These are phyloP conservation scores for Ophioderma brevispina DNA, from an alignment of 35 echinoderm and acorn worm species.

Conservation along the genomic window DNA sequence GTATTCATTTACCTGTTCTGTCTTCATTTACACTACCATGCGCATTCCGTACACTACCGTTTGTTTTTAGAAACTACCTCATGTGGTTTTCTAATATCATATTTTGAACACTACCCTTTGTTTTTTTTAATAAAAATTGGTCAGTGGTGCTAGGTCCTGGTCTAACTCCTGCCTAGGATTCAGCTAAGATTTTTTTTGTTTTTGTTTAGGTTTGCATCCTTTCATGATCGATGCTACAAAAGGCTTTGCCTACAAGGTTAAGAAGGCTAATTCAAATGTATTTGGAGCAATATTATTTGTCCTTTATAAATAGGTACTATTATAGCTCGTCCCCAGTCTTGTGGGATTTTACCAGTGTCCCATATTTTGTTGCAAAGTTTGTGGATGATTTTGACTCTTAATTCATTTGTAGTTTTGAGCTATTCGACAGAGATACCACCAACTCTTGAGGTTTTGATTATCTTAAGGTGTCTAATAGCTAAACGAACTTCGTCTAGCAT, in stretches of 20 bases:
- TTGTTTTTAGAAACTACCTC: no score
- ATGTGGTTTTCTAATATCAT: no score
- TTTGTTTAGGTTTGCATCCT: not conserved
- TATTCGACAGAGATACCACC: conserved; percentile 32
- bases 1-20: no score
- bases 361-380: conserved; percentile 41
- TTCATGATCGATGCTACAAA: conserved; percentile 13
- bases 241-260: not conserved
- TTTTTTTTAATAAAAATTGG: no score
- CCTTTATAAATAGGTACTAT: conserved; percentile 39
- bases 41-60: no score
- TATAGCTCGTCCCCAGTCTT: conserved; percentile 37
- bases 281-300: conserved; percentile 37
- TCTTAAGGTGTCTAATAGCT: not conserved
- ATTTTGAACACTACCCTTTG: no score
- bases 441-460: not conserved
- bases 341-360: not conserved
- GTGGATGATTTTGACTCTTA: conserved; percentile 27
- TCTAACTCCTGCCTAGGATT: conserved; percentile 17
- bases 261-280: not conserved
- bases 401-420: conserved; percentile 21
- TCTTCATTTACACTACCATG: no score
- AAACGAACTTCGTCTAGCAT: not conserved
- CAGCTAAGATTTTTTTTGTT: not conserved
- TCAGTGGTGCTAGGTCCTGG: not conserved